phyloP scores from a whole-genome alignment of 2,888 invertebrate genomes.

The Dorcus parallelipipedus region DNA sequence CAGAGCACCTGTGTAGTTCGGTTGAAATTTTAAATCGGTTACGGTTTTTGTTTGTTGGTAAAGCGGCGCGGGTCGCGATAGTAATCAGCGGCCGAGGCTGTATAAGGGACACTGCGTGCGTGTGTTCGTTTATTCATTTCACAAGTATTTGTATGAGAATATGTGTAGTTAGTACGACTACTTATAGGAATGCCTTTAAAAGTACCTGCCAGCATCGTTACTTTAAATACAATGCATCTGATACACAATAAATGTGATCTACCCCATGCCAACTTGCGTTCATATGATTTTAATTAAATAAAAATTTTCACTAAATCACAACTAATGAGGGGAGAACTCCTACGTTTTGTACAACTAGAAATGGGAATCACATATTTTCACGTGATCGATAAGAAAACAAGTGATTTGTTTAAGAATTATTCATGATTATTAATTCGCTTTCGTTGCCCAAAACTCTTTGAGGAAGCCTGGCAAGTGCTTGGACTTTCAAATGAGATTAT shows the following conservation, averaged over 20 bases:
- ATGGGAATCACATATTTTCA: too few species aligned
- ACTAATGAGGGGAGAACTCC: too few species aligned
- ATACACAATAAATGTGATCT: background rate
- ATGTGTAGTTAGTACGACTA: conserved; percentile 31
- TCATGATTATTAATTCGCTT: too few species aligned
- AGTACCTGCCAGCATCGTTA: conserved; percentile 12
- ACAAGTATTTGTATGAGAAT: conserved; percentile 28
- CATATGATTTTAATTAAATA: background rate
- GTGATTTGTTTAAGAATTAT: too few species aligned
- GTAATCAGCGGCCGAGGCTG: conserved; percentile 30
- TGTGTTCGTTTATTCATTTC: conserved; percentile 32
- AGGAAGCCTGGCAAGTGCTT: too few species aligned
- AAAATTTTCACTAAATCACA: background rate
- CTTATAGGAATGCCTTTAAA: conserved; percentile 28
- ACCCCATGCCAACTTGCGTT: background rate
- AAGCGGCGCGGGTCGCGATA: conserved; percentile 27
- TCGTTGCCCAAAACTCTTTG: too few species aligned
- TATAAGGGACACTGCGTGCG: conserved; percentile 29
- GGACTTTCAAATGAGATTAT: too few species aligned
- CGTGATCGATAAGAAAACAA: too few species aligned
- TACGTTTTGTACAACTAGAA: too few species aligned
- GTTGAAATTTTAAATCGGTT: conserved; percentile 37
- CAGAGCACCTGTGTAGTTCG: conserved; percentile 32
- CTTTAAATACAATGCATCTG: background rate
- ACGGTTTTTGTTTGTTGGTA: conserved; percentile 22